Evolutionary conservation across 1,140 invertebrate genomes (phyloP), one percentile per base, ranked within the genome.

Genomic region (Papilio helenus): DNA sequence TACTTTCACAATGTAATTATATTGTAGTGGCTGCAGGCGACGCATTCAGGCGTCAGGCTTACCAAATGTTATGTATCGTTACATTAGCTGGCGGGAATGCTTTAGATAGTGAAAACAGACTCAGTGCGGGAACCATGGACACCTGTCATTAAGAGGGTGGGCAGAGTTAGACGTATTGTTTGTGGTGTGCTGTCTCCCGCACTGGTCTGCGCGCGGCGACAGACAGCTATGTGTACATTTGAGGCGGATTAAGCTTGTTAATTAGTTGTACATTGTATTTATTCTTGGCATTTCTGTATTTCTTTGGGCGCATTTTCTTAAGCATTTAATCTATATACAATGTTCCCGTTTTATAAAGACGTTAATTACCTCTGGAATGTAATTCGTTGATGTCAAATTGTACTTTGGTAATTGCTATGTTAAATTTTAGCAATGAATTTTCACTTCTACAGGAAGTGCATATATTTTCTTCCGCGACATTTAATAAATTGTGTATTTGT

Each of bases 251-350:
- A 79, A 84, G 79, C 83, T 91, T 91, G 89, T 92, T 91, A 83
- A 88, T 91, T 92, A 91, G 89, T 92, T 92, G 84, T 90, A 88
- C 83, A 83, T 79, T 83, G 77, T 81, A 65, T 77, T 65, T 77
- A 65, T 77, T 77, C 18, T 77, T 34, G 55, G 82, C 84, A 86
- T 88, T 86, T 81, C 79, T 68, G 76, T 80, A 65, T 84, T 81
- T 80, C 74, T 80, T 77, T 44, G 68, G 71, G 71, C 82, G 87
- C 86, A 89, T 87, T 87, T 87, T 80, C 79, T 85, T 81, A 82
- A 85, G 87, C 86, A 89, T 89, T 89, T 89, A 86, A 34, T 39
- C 49, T 34, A 61, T 61, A 61, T 34, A 68, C 23, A 29, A 68
- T 68, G 61, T 68, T 18, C 61, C 26, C 61, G 26, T 68, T 34